Evolutionary conservation across 2,113 vertebrate species (phyloP).

Genomic region (Shinisaurus crocodilurus): DNA sequence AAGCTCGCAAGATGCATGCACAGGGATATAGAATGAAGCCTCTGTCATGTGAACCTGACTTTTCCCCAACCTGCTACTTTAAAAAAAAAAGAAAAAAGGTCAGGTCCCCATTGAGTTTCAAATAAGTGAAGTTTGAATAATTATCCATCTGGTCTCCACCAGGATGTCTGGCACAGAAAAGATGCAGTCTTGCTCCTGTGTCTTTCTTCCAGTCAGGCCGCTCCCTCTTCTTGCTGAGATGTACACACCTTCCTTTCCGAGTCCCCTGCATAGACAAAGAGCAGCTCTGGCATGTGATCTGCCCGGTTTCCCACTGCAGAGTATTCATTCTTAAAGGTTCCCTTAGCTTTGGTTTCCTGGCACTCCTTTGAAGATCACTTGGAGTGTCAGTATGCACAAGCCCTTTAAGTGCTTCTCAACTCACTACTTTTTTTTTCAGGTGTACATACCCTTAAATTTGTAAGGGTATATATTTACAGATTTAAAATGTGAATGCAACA

Average conservation of each 20-base stretch:
- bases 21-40: background rate
- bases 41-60: background rate
- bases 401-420: background rate
- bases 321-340: background rate
- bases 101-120: background rate
- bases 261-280: background rate
- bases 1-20: background rate
- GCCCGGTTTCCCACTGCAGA: background rate
- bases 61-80: background rate
- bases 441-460: no score
- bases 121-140: constrained; percentile 6
- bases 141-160: background rate
- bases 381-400: background rate
- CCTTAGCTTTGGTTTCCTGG: background rate
- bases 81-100: background rate
- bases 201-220: background rate
- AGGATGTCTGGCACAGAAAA: background rate
- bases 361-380: background rate
- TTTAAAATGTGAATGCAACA: background rate
- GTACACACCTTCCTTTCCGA: background rate
- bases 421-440: background rate
- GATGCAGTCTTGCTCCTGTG: background rate
- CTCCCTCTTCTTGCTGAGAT: background rate
- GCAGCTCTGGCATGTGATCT: background rate
- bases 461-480: background rate